Evolutionary conservation across 2,888 invertebrate species (phyloP), one percentile per base, ranked within the genome.

Genomic region (Seira sanloemensis): DNA sequence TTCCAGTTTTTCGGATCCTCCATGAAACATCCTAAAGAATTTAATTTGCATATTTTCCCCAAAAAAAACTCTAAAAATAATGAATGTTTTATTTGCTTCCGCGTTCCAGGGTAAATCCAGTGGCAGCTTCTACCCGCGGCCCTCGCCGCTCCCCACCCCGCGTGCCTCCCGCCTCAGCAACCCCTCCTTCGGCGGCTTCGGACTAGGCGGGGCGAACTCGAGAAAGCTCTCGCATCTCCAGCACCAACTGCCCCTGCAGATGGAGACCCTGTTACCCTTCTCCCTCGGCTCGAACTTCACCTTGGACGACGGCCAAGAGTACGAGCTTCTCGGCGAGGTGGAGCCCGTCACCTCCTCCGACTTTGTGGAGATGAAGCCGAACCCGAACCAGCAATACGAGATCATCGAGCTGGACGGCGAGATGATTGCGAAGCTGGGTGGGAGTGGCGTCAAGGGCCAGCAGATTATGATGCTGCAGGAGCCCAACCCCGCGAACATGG

Each of bases 361-460:
- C 12, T 65, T 78, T 37, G 68, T 78, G 37, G 78, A 78, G 46
- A 62, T 78, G 71, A 78, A 78, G 19, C 62, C 78, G 18, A 71
- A 23, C 18, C 71, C 74, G 19, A 1, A 69, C 46, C 71, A 69
- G 23, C 78, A 78, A 65, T 78, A 26, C 23, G 86, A 89, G 86
- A 89, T 89, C 2, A 89, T 89, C 68, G 87, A 89, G 82, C 86
- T 89, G 4, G 88, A 89, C 80, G 89, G 88, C 21, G 87, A 89
- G 46, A 88, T 86, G 0, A 67, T 89, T 66, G 88, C 88, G 2
- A 88, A 88, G 27, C 67, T 89, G 16, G 75, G 86, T 9, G 72
- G 71, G 0, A 74, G 85, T 23, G n/a, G n/a, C n/a, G n/a, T n/a
- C n/a, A 86, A 86, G 50, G 76, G 84, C 68, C 5, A 25, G 1